phyloP scores from a whole-genome alignment of 2,797 vertebrate genomes.

The Protosalanx chinensis region DNA sequence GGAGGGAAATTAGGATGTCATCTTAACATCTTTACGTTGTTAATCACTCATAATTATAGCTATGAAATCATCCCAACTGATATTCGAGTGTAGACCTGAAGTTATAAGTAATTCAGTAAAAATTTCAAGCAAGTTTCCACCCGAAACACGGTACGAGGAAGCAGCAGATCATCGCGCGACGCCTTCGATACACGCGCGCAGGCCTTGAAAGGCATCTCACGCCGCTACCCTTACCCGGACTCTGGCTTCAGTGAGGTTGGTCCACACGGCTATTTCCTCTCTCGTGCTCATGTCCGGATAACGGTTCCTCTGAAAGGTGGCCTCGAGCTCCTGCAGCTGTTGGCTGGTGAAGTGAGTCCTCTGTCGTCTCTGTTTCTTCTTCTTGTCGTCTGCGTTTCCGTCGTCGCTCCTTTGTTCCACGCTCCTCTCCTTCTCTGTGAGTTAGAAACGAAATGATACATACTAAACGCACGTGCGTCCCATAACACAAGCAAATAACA shows the following conservation, averaged over 20 bases:
- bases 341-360: constrained; percentile 87
- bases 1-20: constrained; percentile 10
- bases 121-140: background rate
- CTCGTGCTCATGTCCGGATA: constrained; percentile 88
- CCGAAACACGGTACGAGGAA: background rate
- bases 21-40: background rate
- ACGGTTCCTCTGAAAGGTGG: constrained; percentile 86
- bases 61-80: background rate
- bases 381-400: constrained; percentile 83
- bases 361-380: constrained; percentile 84
- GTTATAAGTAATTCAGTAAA: background rate
- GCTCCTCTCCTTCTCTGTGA: constrained; percentile 85
- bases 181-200: constrained; percentile 32
- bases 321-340: constrained; percentile 85
- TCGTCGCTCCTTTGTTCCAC: constrained; percentile 87
- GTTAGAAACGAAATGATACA: background rate
- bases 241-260: constrained; percentile 88
- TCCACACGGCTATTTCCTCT: constrained; percentile 89
- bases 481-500: background rate
- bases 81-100: background rate
- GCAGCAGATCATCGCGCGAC: constrained; percentile 18
- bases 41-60: constrained; percentile 8
- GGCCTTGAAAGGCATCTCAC: background rate
- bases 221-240: constrained; percentile 81
- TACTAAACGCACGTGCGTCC: background rate